Percentiles rank a stretch among this genome's conserved stretches.
Conservation (phyloP, 2,797 vertebrate genomes). For the Pogoniulus pusillus region DNA sequence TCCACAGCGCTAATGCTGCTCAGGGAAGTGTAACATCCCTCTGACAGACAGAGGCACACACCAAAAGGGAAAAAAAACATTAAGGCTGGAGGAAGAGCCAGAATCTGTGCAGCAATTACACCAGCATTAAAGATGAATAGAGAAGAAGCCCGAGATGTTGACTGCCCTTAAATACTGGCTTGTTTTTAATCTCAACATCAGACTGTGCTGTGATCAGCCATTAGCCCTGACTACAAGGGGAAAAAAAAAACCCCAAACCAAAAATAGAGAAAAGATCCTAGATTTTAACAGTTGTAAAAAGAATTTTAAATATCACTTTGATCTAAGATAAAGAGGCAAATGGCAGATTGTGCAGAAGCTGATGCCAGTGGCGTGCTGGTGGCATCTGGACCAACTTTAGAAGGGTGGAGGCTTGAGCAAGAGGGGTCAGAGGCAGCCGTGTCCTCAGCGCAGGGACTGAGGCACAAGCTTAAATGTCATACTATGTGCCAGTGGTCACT, state of each 20-base stretch:
- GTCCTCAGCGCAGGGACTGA: neutral
- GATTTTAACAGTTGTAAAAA: neutral
- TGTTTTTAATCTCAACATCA: constrained; percentile 41
- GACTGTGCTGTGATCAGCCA: constrained; percentile 22
- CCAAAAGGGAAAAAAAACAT: neutral
- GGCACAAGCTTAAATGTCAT: constrained; percentile 58
- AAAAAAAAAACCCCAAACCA: neutral
- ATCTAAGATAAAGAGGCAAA: constrained; percentile 25
- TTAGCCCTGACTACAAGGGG: neutral
- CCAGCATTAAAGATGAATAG: constrained; percentile 47
- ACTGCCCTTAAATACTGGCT: constrained; percentile 41
- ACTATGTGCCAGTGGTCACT: constrained; percentile 61
- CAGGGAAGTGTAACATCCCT: constrained; percentile 49
- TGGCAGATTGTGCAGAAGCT: constrained; percentile 3
- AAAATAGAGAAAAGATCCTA: neutral
- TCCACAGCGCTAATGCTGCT: constrained; percentile 48
- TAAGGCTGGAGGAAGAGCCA: constrained; percentile 49
- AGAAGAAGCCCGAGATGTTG: constrained; percentile 12
- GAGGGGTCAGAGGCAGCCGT: neutral
- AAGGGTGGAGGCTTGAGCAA: neutral
- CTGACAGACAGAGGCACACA: constrained; percentile 33
- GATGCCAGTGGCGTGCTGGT: neutral
- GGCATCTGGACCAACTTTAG: neutral
- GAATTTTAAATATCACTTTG: constrained; percentile 18
- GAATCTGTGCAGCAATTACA: constrained; percentile 39